phyloP scores from a whole-genome alignment of 2,888 invertebrate genomes.

The Rambutsinella grinnellia region DNA sequence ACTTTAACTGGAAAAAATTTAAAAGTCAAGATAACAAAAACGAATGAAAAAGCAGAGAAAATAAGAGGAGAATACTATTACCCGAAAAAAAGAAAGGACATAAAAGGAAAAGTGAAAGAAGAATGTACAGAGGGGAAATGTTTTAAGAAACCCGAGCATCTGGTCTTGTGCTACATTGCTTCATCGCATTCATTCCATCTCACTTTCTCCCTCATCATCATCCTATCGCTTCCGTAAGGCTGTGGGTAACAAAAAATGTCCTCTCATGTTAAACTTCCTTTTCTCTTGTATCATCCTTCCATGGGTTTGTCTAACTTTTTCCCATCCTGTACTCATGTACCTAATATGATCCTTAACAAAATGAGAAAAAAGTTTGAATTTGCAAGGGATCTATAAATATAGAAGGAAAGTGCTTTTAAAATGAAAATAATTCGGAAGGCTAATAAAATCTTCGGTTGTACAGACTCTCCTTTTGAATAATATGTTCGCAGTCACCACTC shows the following conservation, averaged over 20 bases:
- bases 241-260: conserved; percentile 11
- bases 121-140: neutral
- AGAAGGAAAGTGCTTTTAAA: conserved; percentile 5
- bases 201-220: neutral
- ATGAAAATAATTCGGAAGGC: neutral
- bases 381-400: too few species aligned
- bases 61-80: neutral
- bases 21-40: too few species aligned
- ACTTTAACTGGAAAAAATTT: too few species aligned
- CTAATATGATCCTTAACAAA: neutral
- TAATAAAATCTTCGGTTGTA: conserved; percentile 15
- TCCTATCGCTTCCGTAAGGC: neutral
- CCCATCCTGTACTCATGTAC: neutral
- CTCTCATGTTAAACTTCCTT: neutral
- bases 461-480: too few species aligned
- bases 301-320: neutral
- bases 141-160: too few species aligned
- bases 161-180: too few species aligned
- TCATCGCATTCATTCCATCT: neutral
- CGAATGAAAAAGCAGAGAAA: neutral
- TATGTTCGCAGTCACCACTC: too few species aligned
- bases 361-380: neutral
- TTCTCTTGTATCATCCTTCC: neutral
- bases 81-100: too few species aligned
- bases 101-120: neutral